Evolutionary conservation across 2,797 vertebrate species (phyloP).

Genomic region (Zalophus californianus): DNA sequence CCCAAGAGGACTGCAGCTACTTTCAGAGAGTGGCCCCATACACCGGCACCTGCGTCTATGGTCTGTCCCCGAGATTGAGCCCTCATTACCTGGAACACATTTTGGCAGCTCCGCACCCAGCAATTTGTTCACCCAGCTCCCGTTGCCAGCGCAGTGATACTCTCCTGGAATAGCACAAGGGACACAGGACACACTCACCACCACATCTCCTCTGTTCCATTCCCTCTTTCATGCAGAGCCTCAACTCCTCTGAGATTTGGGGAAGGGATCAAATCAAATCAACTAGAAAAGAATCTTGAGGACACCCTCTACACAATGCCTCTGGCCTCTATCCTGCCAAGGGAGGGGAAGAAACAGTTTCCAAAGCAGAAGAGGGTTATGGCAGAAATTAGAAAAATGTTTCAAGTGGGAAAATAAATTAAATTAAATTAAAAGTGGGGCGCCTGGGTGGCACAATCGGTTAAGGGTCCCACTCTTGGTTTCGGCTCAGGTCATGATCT

Average conservation of each 20-base stretch:
- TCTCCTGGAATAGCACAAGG: slow-evolving; percentile 78
- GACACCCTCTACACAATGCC: background rate
- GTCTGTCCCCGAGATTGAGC: background rate
- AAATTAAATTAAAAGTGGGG: background rate
- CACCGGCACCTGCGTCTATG: accelerated
- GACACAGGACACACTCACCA: background rate
- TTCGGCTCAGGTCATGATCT: background rate
- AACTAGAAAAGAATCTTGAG: background rate
- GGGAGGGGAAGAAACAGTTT: background rate
- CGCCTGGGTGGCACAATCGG: background rate
- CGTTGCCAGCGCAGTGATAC: slow-evolving; percentile 85
- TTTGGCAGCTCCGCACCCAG: slow-evolving; percentile 83
- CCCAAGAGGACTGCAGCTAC: background rate
- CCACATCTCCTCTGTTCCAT: background rate
- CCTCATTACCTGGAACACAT: slow-evolving; percentile 88
- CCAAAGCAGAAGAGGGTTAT: background rate
- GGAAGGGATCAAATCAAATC: background rate
- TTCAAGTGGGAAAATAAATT: background rate
- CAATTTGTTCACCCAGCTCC: slow-evolving; percentile 86
- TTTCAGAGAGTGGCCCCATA: background rate
- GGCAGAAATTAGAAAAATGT: background rate
- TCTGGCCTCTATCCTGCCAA: background rate
- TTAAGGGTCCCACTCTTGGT: background rate
- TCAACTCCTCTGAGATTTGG: background rate
- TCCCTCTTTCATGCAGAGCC: background rate